Conservation (phyloP, 2,113 vertebrate species). For the Orthonyx spaldingii region DNA sequence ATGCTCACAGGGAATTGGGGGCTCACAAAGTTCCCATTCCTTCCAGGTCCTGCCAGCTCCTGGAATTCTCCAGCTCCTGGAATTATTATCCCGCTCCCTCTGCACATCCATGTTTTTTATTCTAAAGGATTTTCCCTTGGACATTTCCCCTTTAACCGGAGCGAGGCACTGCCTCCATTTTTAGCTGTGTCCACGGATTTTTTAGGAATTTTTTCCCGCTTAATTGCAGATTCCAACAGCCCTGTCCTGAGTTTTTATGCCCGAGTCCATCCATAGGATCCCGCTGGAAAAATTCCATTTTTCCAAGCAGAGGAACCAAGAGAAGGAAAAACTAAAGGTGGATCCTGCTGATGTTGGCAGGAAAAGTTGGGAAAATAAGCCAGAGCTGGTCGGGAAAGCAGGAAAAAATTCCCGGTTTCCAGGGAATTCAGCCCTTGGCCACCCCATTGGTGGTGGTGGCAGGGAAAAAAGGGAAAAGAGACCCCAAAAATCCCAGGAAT, state of each 20-base stretch:
- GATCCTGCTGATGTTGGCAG: neutral
- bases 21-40: neutral
- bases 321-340: neutral
- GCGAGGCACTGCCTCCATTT: conserved; percentile 52
- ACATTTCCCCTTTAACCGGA: conserved; percentile 50
- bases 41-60: neutral
- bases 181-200: neutral
- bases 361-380: neutral
- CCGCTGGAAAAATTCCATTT: neutral
- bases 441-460: neutral
- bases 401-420: neutral
- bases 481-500: neutral
- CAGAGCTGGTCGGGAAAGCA: neutral
- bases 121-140: neutral
- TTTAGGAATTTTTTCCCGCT: neutral
- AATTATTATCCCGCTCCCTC: neutral
- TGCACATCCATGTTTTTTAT: neutral
- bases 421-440: neutral
- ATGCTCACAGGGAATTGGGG: too few relatives aligned
- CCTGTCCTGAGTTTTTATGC: neutral
- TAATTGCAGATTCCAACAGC: neutral
- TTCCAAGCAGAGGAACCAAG: neutral
- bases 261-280: neutral
- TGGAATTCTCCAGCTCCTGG: neutral
- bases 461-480: neutral